These are phyloP conservation scores for Idaea dimidiata DNA, from an alignment of 2,888 invertebrate genomes.

Conservation along the genomic window DNA sequence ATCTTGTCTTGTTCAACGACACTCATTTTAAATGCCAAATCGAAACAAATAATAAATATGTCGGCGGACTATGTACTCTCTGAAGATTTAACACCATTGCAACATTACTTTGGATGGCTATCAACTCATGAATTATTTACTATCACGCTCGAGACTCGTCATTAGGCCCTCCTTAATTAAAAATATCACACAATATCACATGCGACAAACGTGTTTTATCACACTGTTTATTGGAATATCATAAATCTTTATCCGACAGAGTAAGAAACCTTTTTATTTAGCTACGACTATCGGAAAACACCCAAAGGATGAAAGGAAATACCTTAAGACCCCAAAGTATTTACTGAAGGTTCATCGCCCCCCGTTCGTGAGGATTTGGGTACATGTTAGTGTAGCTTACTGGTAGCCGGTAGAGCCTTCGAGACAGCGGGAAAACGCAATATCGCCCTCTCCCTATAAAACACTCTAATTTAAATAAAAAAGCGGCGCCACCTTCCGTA, in stretches of 20 bases:
- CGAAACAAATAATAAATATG: conserved; percentile 46
- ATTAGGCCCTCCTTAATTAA: conserved; percentile 45
- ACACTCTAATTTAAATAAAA: conserved; percentile 82
- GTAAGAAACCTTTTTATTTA: conserved; percentile 38
- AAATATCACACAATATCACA: conserved; percentile 34
- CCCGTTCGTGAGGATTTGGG: conserved; percentile 51
- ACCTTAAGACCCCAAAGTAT: conserved; percentile 54
- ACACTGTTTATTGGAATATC: conserved; percentile 22
- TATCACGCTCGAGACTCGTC: conserved; percentile 37
- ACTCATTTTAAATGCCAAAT: conserved; percentile 45
- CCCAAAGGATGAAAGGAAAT: conserved; percentile 48
- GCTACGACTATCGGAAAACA: conserved; percentile 43
- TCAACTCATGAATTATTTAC: conserved; percentile 63
- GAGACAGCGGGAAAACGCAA: conserved; percentile 77
- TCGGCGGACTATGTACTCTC: conserved; percentile 28
- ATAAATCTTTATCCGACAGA: conserved; percentile 33
- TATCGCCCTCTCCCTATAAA: conserved; percentile 79
- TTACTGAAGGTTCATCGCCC: conserved; percentile 58
- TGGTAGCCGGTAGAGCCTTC: conserved; percentile 60
- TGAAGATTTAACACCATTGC: conserved; percentile 46
- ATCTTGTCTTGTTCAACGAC: conserved; percentile 40
- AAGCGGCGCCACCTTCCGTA: conserved; percentile 81
- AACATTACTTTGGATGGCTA: conserved; percentile 55
- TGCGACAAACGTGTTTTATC: conserved; percentile 22
- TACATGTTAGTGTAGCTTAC: conserved; percentile 58